Evolutionary conservation across 2,113 vertebrate genomes (phyloP).

Genomic region (Amphiprion percula): DNA sequence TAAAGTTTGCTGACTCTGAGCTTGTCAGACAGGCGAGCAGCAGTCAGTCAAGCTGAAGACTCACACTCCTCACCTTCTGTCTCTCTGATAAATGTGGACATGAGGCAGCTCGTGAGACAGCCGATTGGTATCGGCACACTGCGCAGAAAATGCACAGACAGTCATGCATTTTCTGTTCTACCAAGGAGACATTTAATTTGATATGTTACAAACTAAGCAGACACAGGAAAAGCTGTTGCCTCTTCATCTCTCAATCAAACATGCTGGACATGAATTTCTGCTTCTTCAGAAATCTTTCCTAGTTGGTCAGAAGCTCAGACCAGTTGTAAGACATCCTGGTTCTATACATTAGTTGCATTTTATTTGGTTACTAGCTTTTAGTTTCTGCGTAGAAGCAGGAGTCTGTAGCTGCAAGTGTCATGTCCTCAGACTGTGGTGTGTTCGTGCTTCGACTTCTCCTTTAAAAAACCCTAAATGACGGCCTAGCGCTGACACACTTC

Average conservation of each 20-base stretch:
- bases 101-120: constrained; percentile 1
- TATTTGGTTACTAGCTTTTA: no score
- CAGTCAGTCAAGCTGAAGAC: constrained; percentile 21
- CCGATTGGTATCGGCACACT: background rate
- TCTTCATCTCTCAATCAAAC: background rate
- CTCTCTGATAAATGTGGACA: constrained; percentile 22
- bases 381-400: no score
- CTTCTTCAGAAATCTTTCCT: no score
- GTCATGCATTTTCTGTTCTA: background rate
- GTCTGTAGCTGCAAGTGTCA: no score
- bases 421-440: no score
- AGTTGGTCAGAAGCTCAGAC: no score
- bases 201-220: background rate
- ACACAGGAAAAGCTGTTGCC: background rate
- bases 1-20: constrained; percentile 31
- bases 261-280: no score
- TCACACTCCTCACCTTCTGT: constrained; percentile 5
- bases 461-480: no score
- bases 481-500: background rate
- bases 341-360: background rate
- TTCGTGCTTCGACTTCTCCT: no score
- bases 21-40: constrained; percentile 5
- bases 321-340: no score
- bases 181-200: background rate
- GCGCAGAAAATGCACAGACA: background rate